These are phyloP conservation scores for Amazonetta brasiliensis DNA, from an alignment of 2,797 vertebrate species.

Conservation along the genomic window DNA sequence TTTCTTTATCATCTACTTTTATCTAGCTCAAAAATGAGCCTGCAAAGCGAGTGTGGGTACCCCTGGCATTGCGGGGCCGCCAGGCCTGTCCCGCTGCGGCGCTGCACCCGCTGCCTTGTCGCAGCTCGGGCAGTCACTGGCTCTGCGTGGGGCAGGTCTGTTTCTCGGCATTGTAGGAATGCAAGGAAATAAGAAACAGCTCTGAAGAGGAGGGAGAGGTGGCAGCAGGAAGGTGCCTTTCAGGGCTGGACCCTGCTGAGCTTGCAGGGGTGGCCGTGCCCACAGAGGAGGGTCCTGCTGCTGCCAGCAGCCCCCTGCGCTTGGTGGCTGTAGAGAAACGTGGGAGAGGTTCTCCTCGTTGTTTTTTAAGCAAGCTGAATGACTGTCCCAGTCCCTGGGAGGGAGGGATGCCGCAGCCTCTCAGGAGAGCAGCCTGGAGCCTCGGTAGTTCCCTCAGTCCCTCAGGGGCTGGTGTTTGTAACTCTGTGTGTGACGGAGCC, in stretches of 20 bases:
- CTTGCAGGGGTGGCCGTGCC: background rate
- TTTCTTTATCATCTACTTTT: slow-evolving; percentile 41
- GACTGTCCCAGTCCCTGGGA: background rate
- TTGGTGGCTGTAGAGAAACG: background rate
- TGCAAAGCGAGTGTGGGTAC: slow-evolving; percentile 18
- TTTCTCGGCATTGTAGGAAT: background rate
- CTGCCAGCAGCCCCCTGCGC: background rate
- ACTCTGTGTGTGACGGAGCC: background rate
- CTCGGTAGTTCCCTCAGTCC: background rate
- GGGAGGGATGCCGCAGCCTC: background rate
- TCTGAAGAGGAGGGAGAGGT: background rate
- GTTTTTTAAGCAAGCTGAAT: background rate
- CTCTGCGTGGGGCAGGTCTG: background rate
- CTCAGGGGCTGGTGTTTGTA: background rate
- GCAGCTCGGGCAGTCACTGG: background rate
- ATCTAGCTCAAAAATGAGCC: slow-evolving; percentile 47
- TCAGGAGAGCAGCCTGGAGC: background rate
- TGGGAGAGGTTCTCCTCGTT: background rate
- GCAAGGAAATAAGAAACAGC: background rate
- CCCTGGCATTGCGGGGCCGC: background rate
- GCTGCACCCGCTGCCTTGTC: background rate
- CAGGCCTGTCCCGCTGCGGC: background rate
- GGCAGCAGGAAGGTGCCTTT: background rate
- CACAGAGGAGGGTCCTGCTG: background rate
- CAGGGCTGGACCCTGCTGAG: background rate